These are phyloP conservation scores for Tapirus indicus DNA, from an alignment of 2,797 vertebrate species.

Conservation along the genomic window DNA sequence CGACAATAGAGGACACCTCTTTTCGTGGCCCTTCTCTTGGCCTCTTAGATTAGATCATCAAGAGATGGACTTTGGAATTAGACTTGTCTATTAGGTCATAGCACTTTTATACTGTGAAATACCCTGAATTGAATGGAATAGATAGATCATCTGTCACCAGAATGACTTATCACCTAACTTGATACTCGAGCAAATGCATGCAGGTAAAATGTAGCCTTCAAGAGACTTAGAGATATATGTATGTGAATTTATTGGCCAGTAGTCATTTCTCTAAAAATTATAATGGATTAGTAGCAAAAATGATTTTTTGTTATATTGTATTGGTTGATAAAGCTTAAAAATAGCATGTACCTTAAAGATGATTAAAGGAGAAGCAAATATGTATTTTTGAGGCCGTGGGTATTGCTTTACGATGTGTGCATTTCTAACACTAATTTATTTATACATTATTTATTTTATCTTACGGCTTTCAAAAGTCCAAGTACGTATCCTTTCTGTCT, in stretches of 20 bases:
- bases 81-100: conserved; percentile 63
- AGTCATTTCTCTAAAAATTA: conserved; percentile 59
- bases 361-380: conserved; percentile 50
- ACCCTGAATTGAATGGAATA: conserved; percentile 52
- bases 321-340: conserved; percentile 62
- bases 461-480: conserved; percentile 44
- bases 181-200: conserved; percentile 20
- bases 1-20: conserved; percentile 72
- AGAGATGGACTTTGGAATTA: conserved; percentile 24
- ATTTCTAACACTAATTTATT: conserved; percentile 36
- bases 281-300: conserved; percentile 52
- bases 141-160: conserved; percentile 37
- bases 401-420: conserved; percentile 25
- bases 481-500: neutral
- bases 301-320: conserved; percentile 23
- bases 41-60: conserved; percentile 40
- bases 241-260: conserved; percentile 25
- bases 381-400: neutral
- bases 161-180: conserved; percentile 37
- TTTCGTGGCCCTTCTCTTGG: conserved; percentile 61
- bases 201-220: conserved; percentile 27
- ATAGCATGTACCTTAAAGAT: conserved; percentile 22
- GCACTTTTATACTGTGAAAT: conserved; percentile 56
- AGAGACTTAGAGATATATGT: neutral
- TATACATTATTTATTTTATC: conserved; percentile 3